Conservation (phyloP, 92 coral and sea anemone species). For the Pocillopora grandis region DNA sequence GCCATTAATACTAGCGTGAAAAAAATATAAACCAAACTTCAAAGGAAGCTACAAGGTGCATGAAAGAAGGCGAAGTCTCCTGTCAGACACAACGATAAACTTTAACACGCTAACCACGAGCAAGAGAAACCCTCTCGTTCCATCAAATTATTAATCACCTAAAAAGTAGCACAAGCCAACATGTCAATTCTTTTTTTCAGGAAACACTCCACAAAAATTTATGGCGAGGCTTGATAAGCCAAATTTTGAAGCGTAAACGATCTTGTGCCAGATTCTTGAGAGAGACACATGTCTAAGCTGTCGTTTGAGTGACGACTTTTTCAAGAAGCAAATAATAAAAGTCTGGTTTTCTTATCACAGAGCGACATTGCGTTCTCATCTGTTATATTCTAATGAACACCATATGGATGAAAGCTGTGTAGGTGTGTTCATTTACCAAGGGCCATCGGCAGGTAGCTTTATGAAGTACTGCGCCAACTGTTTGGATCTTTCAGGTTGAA, state of each 20-base stretch:
- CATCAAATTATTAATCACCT: background rate
- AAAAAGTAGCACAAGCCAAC: background rate
- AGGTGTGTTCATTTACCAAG: slow-evolving; percentile 11
- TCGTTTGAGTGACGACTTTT: slow-evolving; percentile 28
- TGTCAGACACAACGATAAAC: slow-evolving; percentile 10
- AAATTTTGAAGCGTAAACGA: background rate
- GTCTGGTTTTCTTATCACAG: slow-evolving; percentile 40
- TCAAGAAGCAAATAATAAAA: slow-evolving; percentile 31
- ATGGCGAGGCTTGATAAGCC: background rate
- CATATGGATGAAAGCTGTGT: slow-evolving; percentile 36
- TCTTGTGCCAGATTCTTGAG: slow-evolving; percentile 29
- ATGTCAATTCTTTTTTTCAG: background rate
- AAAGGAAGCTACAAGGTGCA: slow-evolving; percentile 5
- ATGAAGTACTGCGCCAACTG: slow-evolving; percentile 4
- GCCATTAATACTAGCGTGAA: background rate
- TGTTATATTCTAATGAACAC: slow-evolving; percentile 23
- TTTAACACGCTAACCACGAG: background rate
- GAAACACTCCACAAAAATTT: background rate
- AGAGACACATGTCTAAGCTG: slow-evolving; percentile 4
- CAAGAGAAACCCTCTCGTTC: background rate
- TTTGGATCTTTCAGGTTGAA: background rate
- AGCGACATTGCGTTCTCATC: slow-evolving; percentile 23
- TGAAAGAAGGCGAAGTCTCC: background rate
- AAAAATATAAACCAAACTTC: background rate
- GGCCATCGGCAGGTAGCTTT: slow-evolving; percentile 3